Evolutionary conservation across 2,113 vertebrate species (phyloP).

Genomic region (Cairina moschata): DNA sequence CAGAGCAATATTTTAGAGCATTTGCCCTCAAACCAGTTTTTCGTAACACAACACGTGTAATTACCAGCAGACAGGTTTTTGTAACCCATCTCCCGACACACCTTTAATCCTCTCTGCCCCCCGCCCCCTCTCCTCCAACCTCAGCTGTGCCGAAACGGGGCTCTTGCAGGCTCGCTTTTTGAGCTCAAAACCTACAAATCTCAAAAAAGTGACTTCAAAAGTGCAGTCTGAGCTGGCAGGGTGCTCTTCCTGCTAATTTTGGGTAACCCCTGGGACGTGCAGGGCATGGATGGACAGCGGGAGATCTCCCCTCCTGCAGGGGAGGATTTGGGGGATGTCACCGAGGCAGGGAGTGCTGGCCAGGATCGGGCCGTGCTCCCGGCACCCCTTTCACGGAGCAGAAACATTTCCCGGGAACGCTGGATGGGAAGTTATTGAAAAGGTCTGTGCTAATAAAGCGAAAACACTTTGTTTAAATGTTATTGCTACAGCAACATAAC

Average conservation of each 20-base stretch:
- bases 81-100: neutral
- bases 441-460: neutral
- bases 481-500: slow-evolving; percentile 29
- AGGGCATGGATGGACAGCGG: no score
- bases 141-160: neutral
- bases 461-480: neutral
- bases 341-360: neutral
- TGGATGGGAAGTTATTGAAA: neutral
- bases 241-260: neutral
- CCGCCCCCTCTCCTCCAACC: neutral
- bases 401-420: neutral
- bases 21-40: slow-evolving; percentile 51
- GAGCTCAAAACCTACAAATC: neutral
- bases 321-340: neutral
- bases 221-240: neutral
- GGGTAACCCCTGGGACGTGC: neutral
- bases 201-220: fast-evolving
- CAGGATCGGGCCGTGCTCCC: neutral
- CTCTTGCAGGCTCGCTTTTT: neutral
- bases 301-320: neutral
- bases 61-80: slow-evolving; percentile 18
- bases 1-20: slow-evolving; percentile 1
- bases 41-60: neutral
- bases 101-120: neutral
- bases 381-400: neutral